phyloP scores from a whole-genome alignment of 2,888 invertebrate genomes.

The Philereme vetulata region DNA sequence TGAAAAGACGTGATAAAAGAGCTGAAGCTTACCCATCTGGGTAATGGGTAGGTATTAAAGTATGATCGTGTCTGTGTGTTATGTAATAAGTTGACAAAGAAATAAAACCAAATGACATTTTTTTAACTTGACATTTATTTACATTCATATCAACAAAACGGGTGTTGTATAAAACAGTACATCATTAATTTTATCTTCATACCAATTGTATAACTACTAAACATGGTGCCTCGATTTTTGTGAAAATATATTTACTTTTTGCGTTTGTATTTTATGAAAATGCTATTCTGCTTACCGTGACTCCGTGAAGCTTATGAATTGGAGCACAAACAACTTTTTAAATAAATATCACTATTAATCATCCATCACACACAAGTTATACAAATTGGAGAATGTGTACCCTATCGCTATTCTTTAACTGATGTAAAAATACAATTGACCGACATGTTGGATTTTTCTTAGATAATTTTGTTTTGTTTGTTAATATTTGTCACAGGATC shows the following conservation, averaged over 20 bases:
- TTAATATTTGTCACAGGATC: neutral
- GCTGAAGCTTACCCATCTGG: too few species aligned
- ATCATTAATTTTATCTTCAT: slow-evolving; percentile 57
- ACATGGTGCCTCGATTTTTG: slow-evolving; percentile 72
- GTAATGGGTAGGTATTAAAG: too few species aligned
- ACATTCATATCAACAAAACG: slow-evolving; percentile 85
- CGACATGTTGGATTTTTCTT: neutral
- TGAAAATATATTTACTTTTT: slow-evolving; percentile 72
- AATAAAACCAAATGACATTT: slow-evolving; percentile 46
- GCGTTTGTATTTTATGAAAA: slow-evolving; percentile 59
- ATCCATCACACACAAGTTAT: slow-evolving; percentile 10
- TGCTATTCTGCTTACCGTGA: slow-evolving; percentile 57
- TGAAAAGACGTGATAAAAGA: too few species aligned
- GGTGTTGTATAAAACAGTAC: slow-evolving; percentile 84
- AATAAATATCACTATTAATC: slow-evolving; percentile 6
- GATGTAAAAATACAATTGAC: slow-evolving; percentile 16
- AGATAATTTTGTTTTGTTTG: neutral
- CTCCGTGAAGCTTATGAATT: slow-evolving; percentile 41
- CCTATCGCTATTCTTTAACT: neutral
- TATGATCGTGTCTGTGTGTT: too few species aligned
- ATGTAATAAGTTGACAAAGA: slow-evolving; percentile 10
- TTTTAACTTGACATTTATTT: slow-evolving; percentile 84
- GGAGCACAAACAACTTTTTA: slow-evolving; percentile 20
- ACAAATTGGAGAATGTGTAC: slow-evolving; percentile 3
- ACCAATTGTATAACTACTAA: slow-evolving; percentile 75